Evolutionary conservation across 2,797 vertebrate genomes (phyloP).

Genomic region (Tamandua tetradactyla): DNA sequence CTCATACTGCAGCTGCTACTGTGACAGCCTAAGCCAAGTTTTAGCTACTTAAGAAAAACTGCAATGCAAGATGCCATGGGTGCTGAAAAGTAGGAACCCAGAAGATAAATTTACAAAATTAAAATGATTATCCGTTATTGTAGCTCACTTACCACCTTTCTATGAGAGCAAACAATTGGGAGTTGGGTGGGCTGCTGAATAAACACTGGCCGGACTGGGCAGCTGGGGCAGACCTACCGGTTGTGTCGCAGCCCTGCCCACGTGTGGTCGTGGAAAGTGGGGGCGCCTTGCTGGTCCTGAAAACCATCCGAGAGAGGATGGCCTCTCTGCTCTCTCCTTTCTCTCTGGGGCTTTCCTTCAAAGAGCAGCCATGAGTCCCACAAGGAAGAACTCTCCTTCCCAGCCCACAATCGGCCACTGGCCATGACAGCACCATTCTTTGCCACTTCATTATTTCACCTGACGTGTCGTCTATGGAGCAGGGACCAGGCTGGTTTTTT

Average conservation of each 20-base stretch:
- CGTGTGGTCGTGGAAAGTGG: not conserved
- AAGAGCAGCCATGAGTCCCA: not conserved
- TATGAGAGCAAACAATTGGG: not conserved
- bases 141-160: not conserved
- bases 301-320: not conserved
- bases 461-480: not conserved
- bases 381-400: not conserved
- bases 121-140: not conserved
- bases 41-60: not conserved
- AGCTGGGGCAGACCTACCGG: not conserved
- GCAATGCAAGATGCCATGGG: not conserved
- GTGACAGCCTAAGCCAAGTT: not conserved
- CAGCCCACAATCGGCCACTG: not conserved
- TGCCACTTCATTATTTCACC: not conserved
- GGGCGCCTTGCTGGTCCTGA: no score
- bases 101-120: not conserved
- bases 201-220: not conserved
- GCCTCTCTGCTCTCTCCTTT: not conserved
- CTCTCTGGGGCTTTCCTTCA: not conserved
- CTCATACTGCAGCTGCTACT: not conserved
- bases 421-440: not conserved
- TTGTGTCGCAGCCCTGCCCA: rapidly evolving
- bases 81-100: not conserved
- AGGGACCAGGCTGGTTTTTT: not conserved
- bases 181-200: not conserved